Conservation (phyloP, 2,888 invertebrate species). For the Myopa tessellatipennis region DNA sequence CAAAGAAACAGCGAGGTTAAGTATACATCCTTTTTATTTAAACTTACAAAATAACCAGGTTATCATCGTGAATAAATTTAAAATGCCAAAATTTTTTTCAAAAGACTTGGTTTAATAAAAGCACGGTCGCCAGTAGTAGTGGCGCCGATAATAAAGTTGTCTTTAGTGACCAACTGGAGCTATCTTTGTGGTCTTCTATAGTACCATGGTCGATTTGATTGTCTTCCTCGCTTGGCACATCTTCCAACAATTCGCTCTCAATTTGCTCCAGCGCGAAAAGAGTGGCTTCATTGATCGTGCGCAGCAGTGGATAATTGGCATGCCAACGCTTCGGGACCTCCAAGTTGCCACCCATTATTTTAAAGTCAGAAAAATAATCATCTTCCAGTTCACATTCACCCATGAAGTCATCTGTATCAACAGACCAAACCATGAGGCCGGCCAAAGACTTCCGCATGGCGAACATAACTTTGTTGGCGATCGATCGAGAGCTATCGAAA, state of each 20-base stretch:
- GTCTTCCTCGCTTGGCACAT: conserved; percentile 49
- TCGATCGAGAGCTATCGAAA: conserved; percentile 81
- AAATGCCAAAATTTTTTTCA: background rate
- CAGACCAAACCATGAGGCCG: conserved; percentile 90
- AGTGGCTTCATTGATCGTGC: conserved; percentile 78
- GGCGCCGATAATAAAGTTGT: background rate
- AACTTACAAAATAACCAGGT: conserved; percentile 1
- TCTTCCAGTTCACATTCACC: conserved; percentile 74
- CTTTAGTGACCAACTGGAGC: conserved; percentile 42
- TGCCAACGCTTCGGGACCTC: conserved; percentile 59
- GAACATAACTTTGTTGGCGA: conserved; percentile 79
- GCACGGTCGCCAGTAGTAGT: background rate
- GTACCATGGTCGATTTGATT: conserved; percentile 67
- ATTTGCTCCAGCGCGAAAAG: conserved; percentile 70
- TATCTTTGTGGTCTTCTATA: conserved; percentile 57
- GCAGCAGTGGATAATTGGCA: conserved; percentile 77
- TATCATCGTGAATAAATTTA: background rate
- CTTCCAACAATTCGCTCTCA: conserved; percentile 66
- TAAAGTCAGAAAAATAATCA: conserved; percentile 70
- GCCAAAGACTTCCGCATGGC: conserved; percentile 75
- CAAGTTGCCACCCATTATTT: conserved; percentile 48
- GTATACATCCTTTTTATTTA: too few relatives aligned
- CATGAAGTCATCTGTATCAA: conserved; percentile 88
- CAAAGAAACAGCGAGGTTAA: too few relatives aligned
- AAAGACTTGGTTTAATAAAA: background rate